Conservation (phyloP, 2,113 vertebrate genomes). For the Peromyscus maniculatus region DNA sequence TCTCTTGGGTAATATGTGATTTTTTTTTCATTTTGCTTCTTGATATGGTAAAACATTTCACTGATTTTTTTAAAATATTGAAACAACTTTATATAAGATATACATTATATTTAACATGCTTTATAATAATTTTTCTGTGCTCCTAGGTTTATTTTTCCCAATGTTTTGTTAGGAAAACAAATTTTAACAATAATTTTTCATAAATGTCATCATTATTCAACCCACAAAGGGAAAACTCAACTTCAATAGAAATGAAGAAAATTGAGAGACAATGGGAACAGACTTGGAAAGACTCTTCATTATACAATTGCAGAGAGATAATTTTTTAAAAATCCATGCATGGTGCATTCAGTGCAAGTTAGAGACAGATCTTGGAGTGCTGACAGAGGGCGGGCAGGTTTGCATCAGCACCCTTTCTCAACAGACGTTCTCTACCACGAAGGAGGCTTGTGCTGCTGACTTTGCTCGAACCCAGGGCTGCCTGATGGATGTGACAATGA, state of each 20-base stretch:
- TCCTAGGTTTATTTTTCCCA: slow-evolving; percentile 12
- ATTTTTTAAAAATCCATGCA: neutral
- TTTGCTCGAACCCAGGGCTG: neutral
- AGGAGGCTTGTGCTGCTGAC: neutral
- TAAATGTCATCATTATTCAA: neutral
- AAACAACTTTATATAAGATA: neutral
- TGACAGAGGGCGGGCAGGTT: neutral
- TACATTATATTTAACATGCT: neutral
- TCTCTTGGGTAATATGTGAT: neutral
- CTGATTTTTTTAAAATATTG: neutral
- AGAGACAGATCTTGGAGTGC: neutral
- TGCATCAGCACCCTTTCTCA: neutral
- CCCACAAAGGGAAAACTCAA: slow-evolving; percentile 14
- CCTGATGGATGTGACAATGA: neutral
- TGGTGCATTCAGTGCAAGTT: neutral
- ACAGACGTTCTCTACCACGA: neutral
- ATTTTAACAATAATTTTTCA: neutral
- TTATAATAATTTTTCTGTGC: neutral
- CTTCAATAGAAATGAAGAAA: slow-evolving; percentile 41
- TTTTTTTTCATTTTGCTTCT: neutral
- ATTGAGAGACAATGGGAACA: neutral
- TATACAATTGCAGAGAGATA: neutral
- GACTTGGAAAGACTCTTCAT: neutral
- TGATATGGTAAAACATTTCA: neutral
- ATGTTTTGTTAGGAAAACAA: neutral